Base-by-base conservation (phyloP, 2,888 invertebrate species). In the Cyaniris semiargus region DNA sequence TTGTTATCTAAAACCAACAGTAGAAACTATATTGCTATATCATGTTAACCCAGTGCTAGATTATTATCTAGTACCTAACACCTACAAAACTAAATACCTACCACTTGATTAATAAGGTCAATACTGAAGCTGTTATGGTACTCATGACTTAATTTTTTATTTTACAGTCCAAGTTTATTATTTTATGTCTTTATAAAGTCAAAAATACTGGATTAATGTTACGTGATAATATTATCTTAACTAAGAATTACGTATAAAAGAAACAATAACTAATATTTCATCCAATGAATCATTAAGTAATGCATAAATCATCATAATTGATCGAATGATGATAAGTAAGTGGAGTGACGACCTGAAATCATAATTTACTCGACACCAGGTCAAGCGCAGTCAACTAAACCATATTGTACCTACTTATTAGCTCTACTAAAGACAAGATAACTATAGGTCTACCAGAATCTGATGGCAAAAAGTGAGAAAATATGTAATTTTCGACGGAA, bases 311-410 rank as follows among this genome's bases (percentile, higher is more conserved):
- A 66, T 31, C 18, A 6, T 31, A 66, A 66, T 66, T 66, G 31
- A 31, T 66, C 66, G 27, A 31, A 31, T 31, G 27, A 31, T 66
- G 66, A 66, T 66, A 66, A 66, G 27, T 27, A 66, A 66, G 66
- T 66, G 66, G 66, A 66, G 66, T 66, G 66, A 66, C 66, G 66
- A 66, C 15, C 66, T 66, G 27, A 66, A 66, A 66, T 66, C 66
- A 66, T 31, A 66, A 66, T 66, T 66, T 66, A 66, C 15, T 66
- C 31, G 66, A 66, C 66, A 27, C 27, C 27, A 66, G 66, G 66
- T 31, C 66, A 31, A 66, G 66, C 18, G 15, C 66, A 66, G 66
- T 66, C 66, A 66, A 66, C 66, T 66, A 31, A 31, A 66, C 66
- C 27, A 66, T 31, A 27, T 18, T 60, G 60, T 23, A 60, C 23